Evolutionary conservation across 2,113 vertebrate genomes (phyloP).

Genomic region (Oxygymnocypris stewartii): DNA sequence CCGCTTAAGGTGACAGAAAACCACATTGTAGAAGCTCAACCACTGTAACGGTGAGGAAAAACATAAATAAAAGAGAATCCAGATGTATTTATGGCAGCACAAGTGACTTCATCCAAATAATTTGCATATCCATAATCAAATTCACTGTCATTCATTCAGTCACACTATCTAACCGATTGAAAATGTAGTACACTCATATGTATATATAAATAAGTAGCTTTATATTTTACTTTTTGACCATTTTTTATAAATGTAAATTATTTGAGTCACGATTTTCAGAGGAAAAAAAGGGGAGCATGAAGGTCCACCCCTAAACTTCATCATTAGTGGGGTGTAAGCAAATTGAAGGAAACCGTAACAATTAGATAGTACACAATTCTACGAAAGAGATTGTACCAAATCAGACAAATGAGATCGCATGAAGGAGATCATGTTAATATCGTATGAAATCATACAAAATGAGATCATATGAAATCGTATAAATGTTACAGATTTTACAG

Average conservation of each 20-base stretch:
- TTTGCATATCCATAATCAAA: not conserved
- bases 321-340: not conserved
- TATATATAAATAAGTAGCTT: no score
- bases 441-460: no score
- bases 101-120: slow-evolving; percentile 1
- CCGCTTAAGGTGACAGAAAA: slow-evolving; percentile 47
- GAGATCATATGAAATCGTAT: no score
- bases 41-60: slow-evolving; percentile 44
- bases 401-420: no score
- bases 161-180: not conserved
- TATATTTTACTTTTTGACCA: not conserved
- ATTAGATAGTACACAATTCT: no score
- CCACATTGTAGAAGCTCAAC: slow-evolving; percentile 51
- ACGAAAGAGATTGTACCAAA: not conserved
- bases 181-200: not conserved
- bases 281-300: not conserved
- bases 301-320: not conserved
- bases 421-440: no score
- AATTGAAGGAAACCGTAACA: no score
- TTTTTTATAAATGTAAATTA: not conserved
- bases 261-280: not conserved
- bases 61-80: slow-evolving; percentile 37
- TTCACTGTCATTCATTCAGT: not conserved
- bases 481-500: no score
- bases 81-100: slow-evolving; percentile 22